These are phyloP conservation scores for Mormyrus hasselquistii DNA, from an alignment of 2,797 vertebrate species.

Conservation along the genomic window DNA sequence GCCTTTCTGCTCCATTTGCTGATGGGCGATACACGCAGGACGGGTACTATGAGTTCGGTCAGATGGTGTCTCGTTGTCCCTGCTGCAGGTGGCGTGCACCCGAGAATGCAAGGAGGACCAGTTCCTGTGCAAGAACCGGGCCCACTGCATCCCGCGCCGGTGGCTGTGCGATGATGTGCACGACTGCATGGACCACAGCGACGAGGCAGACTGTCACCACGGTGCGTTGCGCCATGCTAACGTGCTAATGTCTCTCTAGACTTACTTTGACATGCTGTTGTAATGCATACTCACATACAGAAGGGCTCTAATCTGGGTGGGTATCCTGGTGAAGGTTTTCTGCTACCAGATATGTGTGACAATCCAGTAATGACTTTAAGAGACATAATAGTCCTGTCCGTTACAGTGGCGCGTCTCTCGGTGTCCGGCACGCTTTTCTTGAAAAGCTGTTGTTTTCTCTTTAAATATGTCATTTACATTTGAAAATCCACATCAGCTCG, in stretches of 20 bases:
- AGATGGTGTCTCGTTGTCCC: not conserved
- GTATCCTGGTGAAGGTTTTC: not conserved
- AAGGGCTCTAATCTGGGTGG: not conserved
- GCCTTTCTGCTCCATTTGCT: not conserved
- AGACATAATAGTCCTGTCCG: not conserved
- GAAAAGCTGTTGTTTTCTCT: not conserved
- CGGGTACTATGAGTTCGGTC: not conserved
- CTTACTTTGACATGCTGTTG: not conserved
- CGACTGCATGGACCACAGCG: conserved; percentile 94
- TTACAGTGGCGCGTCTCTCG: not conserved
- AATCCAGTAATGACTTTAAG: not conserved
- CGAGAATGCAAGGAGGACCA: conserved; percentile 89
- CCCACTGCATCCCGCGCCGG: conserved; percentile 85
- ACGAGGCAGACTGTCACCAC: conserved; percentile 82
- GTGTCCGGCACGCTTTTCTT: not conserved
- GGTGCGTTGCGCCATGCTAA: conserved; percentile 53
- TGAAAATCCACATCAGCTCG: not conserved
- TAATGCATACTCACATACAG: not conserved
- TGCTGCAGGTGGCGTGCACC: conserved; percentile 80
- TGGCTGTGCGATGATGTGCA: conserved; percentile 90
- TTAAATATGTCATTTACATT: not conserved
- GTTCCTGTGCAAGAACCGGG: conserved; percentile 89
- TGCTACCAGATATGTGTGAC: not conserved
- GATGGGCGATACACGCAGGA: not conserved
- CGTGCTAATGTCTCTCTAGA: not conserved